Evolutionary conservation across 1,140 invertebrate genomes (phyloP).

Genomic region (Papilio helenus): DNA sequence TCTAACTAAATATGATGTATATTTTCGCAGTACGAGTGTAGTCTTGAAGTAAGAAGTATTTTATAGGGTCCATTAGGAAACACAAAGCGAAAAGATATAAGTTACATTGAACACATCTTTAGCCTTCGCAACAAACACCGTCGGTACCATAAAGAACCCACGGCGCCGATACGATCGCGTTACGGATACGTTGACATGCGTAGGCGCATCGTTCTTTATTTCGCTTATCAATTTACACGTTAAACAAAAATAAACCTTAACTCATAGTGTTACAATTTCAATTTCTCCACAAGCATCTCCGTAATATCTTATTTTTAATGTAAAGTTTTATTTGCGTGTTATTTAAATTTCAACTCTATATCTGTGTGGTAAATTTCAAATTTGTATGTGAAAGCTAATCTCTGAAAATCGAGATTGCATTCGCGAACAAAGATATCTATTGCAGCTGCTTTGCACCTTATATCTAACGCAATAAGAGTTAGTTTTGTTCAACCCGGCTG

Average conservation of each 20-base stretch:
- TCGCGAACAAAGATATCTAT: slow-evolving; percentile 27
- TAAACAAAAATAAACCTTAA: slow-evolving; percentile 24
- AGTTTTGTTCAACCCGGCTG: neutral
- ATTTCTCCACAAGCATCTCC: neutral
- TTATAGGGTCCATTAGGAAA: slow-evolving; percentile 38
- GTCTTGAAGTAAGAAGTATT: slow-evolving; percentile 28
- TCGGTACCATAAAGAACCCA: slow-evolving; percentile 56
- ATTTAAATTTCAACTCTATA: slow-evolving; percentile 22
- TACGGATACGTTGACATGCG: slow-evolving; percentile 65
- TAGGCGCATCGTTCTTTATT: slow-evolving; percentile 56
- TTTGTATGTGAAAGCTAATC: neutral
- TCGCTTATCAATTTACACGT: slow-evolving; percentile 27
- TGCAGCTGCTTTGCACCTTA: neutral
- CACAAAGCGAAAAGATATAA: slow-evolving; percentile 23
- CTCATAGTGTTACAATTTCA: neutral
- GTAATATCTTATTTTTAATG: slow-evolving; percentile 8
- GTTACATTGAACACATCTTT: slow-evolving; percentile 39
- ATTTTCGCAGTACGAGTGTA: neutral
- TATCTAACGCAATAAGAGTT: neutral
- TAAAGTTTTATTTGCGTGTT: neutral
- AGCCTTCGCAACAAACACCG: slow-evolving; percentile 41
- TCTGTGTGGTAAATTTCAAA: neutral
- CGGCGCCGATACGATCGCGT: slow-evolving; percentile 56
- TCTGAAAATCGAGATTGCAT: slow-evolving; percentile 22
- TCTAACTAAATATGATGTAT: neutral